Evolutionary conservation across 2,888 invertebrate genomes (phyloP), one percentile per base, ranked within the genome.

Genomic region (Apantesis nais): DNA sequence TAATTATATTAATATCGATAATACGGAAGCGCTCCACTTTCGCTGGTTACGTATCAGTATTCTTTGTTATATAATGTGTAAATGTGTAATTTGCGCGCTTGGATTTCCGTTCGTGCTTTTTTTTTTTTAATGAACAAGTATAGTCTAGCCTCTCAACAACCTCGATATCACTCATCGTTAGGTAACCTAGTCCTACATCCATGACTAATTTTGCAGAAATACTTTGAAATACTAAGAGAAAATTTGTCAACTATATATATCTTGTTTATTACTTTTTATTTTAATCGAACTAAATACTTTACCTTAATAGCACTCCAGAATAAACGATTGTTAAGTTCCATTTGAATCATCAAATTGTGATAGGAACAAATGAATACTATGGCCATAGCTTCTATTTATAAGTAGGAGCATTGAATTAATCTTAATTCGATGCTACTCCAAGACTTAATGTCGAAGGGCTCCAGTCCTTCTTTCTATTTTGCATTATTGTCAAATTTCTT

Each of bases 21-120:
- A 61, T 77, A 79, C 87, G 87, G 87, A 89, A 79, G 70, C 85
- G 84, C 75, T 85, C 84, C 79, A 88, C 91, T 91, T 91, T 90
- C 90, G 85, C 88, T 77, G 73, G 80, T 89, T 87, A 86, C 84
- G 83, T 85, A 68, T 73, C 58, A 52, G 72, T 70, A 72, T 48
- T 66, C n/a, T 60, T 52, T 66, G 8, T 74, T 76, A 74, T 55
- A 63, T 72, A 73, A 79, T 58, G 41, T 67, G 65, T 58, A 71
- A 68, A 60, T 74, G 29, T 58, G n/a, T 31, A 37, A 52, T 34
- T 62, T 60, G 34, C 65, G 64, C 66, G 65, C 73, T 75, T 67
- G 37, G 39, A 16, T 66, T 76, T 63, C 66, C 66, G 25, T 66
- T 67, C 31, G 41, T 44, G 48, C 25, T 16, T 22, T 66, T 48